A percentile compares a stretch with the other conserved stretches of the same genome.
phyloP scores from a whole-genome alignment of 2,888 invertebrate genomes.

The Diaperis boleti region DNA sequence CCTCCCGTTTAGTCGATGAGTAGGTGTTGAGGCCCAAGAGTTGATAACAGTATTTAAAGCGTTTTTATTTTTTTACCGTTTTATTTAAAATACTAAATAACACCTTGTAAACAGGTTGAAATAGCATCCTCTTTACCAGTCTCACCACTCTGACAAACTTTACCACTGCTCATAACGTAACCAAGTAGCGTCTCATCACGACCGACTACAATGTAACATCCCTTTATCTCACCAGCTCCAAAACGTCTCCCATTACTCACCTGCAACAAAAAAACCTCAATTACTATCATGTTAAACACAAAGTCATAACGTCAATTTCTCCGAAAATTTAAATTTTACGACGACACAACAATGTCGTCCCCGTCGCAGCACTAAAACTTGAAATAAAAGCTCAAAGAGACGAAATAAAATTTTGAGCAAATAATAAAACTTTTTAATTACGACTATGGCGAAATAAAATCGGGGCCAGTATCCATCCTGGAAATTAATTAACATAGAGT shows the following conservation, averaged over 20 bases:
- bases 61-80: too few relatives aligned
- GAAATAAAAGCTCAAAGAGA: neutral
- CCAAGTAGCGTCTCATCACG: too few relatives aligned
- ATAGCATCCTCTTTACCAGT: too few relatives aligned
- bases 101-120: too few relatives aligned
- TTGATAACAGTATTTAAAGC: too few relatives aligned
- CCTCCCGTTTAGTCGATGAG: too few relatives aligned
- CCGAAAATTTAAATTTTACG: neutral
- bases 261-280: slow-evolving; percentile 8
- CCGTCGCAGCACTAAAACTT: neutral
- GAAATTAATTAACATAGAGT: slow-evolving; percentile 41
- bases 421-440: slow-evolving; percentile 28
- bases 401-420: neutral
- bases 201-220: too few relatives aligned
- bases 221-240: neutral
- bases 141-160: too few relatives aligned
- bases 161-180: too few relatives aligned
- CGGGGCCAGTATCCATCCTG: slow-evolving; percentile 11
- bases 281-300: neutral
- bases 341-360: neutral
- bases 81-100: too few relatives aligned
- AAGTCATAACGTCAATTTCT: neutral
- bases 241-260: slow-evolving; percentile 3
- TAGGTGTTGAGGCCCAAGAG: too few relatives aligned
- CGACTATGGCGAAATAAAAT: slow-evolving; percentile 6